Conservation (phyloP, 2,113 vertebrate species). For the Hypanus sabinus region DNA sequence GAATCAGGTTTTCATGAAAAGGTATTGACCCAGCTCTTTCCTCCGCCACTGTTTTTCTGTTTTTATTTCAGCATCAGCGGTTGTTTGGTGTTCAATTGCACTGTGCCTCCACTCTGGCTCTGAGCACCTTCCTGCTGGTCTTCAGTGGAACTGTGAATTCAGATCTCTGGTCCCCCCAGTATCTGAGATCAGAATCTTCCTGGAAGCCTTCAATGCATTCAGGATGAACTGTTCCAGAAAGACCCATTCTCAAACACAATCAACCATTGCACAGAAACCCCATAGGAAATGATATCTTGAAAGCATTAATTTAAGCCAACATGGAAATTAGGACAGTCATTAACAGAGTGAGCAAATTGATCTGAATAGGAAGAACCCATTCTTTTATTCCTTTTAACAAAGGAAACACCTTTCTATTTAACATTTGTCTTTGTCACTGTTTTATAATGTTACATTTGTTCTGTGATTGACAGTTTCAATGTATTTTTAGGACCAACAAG, state of each 20-base stretch:
- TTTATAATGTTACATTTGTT: conserved; percentile 91
- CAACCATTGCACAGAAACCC: neutral
- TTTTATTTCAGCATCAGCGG: too few relatives aligned
- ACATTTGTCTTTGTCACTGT: conserved; percentile 44
- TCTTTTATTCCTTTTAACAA: conserved; percentile 41
- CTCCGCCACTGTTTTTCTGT: too few relatives aligned
- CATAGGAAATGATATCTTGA: neutral
- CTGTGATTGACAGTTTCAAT: conserved; percentile 97
- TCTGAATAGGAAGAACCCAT: neutral
- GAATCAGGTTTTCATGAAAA: too few relatives aligned
- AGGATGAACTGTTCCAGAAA: neutral
- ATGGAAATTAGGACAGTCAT: neutral
- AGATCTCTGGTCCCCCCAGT: too few relatives aligned
- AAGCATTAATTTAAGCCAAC: conserved; percentile 11
- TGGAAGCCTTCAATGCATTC: neutral
- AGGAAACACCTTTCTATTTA: conserved; percentile 56
- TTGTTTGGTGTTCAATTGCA: too few relatives aligned
- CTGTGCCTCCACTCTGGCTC: neutral
- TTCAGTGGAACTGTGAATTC: neutral
- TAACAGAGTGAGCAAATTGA: neutral
- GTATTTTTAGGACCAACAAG: conserved; percentile 96
- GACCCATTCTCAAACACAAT: neutral
- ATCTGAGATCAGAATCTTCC: neutral
- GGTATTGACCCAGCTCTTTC: too few relatives aligned
- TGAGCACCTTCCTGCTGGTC: neutral